Percentiles rank a stretch among this genome's conserved stretches.
These are phyloP conservation scores for Eulemur mongoz DNA, from an alignment of 2,797 vertebrate species.

Conservation along the genomic window DNA sequence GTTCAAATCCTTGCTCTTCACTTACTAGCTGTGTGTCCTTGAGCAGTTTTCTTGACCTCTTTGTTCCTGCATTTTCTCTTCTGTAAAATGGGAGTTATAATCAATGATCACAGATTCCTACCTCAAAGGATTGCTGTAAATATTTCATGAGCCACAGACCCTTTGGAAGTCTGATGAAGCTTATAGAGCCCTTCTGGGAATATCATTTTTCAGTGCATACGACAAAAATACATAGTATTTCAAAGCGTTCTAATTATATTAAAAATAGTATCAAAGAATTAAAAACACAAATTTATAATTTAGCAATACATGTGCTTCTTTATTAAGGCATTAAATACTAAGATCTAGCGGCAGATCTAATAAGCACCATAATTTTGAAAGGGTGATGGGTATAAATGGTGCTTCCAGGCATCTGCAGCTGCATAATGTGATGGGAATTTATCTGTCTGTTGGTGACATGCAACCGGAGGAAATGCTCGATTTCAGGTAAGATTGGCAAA, in stretches of 20 bases:
- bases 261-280: constrained; percentile 67
- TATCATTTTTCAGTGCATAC: background rate
- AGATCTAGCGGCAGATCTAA: background rate
- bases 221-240: constrained; percentile 49
- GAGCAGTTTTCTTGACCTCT: background rate
- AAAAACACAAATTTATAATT: constrained; percentile 54
- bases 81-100: background rate
- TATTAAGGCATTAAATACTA: constrained; percentile 73
- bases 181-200: background rate
- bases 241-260: constrained; percentile 43
- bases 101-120: background rate
- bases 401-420: background rate
- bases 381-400: background rate
- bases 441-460: background rate
- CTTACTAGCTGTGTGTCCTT: background rate
- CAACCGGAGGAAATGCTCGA: background rate
- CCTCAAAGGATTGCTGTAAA: constrained; percentile 5
- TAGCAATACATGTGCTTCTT: background rate
- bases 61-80: background rate
- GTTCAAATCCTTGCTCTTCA: background rate
- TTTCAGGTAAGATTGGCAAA: background rate
- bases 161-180: background rate
- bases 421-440: background rate
- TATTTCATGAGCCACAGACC: constrained; percentile 47
- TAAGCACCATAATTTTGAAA: background rate